Evolutionary conservation across 2,888 invertebrate genomes (phyloP).

Genomic region (Pinctada fucata): DNA sequence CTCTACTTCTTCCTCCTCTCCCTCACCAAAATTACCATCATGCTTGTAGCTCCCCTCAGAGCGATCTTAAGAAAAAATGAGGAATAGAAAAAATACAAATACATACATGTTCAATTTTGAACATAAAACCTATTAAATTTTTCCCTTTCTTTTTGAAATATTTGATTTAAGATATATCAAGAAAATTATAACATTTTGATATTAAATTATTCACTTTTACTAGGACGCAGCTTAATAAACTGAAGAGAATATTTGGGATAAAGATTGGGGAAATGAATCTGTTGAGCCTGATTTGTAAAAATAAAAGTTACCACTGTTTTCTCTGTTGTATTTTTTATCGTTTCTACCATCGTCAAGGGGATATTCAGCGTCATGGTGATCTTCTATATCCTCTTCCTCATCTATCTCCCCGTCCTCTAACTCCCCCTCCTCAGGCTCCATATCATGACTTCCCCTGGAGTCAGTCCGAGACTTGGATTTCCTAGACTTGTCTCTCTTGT

Average conservation of each 20-base stretch:
- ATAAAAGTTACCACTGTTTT: conserved; percentile 27
- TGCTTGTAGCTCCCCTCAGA: conserved; percentile 20
- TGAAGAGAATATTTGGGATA: too few relatives aligned
- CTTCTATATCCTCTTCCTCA: conserved; percentile 28
- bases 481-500: neutral
- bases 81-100: too few relatives aligned
- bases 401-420: conserved; percentile 70
- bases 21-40: conserved; percentile 24
- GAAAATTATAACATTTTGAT: too few relatives aligned
- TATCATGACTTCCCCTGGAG: conserved; percentile 40
- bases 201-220: too few relatives aligned
- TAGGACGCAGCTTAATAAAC: too few relatives aligned
- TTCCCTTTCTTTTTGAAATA: too few relatives aligned
- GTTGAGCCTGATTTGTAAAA: neutral
- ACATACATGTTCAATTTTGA: too few relatives aligned
- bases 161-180: too few relatives aligned
- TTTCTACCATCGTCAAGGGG: conserved; percentile 13
- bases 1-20: conserved; percentile 25
- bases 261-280: too few relatives aligned
- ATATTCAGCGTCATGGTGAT: neutral
- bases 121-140: too few relatives aligned
- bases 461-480: conserved; percentile 16
- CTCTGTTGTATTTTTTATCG: conserved; percentile 31
- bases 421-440: conserved; percentile 66
- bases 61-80: neutral